Conservation (phyloP, 37 sponge, comb jelly and placozoan genomes). For the Halichondria panicea region DNA sequence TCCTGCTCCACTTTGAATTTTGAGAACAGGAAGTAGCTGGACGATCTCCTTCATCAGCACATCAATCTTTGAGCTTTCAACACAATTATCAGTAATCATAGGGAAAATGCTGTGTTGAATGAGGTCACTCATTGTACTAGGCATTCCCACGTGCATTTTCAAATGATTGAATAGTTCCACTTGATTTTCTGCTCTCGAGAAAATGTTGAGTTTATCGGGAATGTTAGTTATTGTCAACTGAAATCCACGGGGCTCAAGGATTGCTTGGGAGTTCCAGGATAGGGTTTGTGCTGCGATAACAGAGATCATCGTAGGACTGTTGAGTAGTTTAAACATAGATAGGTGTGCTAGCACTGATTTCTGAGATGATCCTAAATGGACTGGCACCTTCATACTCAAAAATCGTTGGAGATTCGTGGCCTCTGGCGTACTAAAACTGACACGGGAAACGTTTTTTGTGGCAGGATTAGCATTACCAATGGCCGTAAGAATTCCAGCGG, state of each 20-base stretch:
- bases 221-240: background rate
- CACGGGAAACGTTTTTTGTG: too few species aligned
- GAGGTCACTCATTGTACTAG: constrained; percentile 1
- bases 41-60: constrained; percentile 21
- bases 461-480: background rate
- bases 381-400: background rate
- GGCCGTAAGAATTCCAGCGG: constrained; percentile 21
- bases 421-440: constrained; percentile 10
- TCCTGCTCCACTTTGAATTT: background rate
- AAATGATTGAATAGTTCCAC: background rate
- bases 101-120: constrained; percentile 6
- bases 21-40: background rate
- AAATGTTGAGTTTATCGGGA: background rate
- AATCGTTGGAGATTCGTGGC: constrained; percentile 4
- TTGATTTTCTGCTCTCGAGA: constrained; percentile 4
- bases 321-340: constrained; percentile 3
- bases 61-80: background rate
- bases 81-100: background rate
- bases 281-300: background rate
- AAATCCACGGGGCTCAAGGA: constrained; percentile 15
- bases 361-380: background rate
- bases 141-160: background rate
- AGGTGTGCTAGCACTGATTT: constrained; percentile 2
- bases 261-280: background rate
- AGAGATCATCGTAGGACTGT: background rate